Evolutionary conservation across 2,797 vertebrate genomes (phyloP).

Genomic region (Galagoides demidoff): DNA sequence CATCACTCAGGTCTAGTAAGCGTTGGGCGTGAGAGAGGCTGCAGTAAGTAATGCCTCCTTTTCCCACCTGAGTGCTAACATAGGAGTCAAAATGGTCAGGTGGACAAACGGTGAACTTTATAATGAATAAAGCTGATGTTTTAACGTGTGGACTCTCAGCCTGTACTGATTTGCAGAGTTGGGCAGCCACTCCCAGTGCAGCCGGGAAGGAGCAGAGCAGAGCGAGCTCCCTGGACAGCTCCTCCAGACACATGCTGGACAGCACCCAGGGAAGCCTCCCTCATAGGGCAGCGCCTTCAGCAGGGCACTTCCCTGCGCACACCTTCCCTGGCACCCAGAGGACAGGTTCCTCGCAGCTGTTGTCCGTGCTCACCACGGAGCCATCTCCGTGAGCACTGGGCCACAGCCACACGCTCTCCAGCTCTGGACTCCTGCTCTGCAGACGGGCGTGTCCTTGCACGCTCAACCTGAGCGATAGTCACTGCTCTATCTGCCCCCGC

Average conservation of each 20-base stretch:
- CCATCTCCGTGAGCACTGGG: too few species aligned
- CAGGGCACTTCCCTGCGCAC: too few species aligned
- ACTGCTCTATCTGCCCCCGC: background rate
- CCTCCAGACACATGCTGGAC: too few species aligned
- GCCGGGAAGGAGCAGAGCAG: background rate
- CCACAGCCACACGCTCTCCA: background rate
- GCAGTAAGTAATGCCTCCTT: background rate
- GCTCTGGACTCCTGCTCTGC: background rate
- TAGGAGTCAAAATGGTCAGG: background rate
- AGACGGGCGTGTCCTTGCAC: accelerated
- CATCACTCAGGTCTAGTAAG: background rate
- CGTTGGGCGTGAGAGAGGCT: too few species aligned
- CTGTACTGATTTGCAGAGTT: background rate
- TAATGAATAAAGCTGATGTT: background rate
- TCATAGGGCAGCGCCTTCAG: too few species aligned
- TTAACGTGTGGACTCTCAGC: background rate
- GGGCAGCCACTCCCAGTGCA: background rate
- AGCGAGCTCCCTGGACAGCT: background rate
- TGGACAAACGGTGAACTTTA: background rate
- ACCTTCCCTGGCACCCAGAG: too few species aligned
- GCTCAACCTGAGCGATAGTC: background rate
- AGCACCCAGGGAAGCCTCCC: background rate
- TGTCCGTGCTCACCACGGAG: background rate
- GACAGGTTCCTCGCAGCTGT: too few species aligned
- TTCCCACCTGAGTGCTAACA: background rate